phyloP scores from a whole-genome alignment of 2,888 invertebrate genomes.

The Monoplex corrugatus region DNA sequence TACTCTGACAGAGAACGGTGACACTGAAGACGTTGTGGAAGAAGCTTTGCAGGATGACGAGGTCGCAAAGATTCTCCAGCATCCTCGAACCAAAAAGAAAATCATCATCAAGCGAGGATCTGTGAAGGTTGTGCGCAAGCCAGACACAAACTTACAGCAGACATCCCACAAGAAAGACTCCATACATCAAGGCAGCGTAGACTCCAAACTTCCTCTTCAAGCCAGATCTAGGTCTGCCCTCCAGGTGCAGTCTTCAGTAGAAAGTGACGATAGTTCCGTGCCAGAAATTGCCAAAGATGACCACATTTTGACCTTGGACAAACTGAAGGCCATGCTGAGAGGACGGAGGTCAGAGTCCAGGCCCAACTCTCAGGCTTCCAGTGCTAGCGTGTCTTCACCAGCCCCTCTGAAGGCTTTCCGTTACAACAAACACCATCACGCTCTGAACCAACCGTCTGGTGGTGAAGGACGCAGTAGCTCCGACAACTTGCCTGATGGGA shows the following conservation, averaged over 20 bases:
- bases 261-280: conserved; percentile 17
- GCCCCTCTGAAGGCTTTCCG: conserved; percentile 48
- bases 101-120: conserved; percentile 36
- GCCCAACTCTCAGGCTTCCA: conserved; percentile 19
- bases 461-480: too few species aligned
- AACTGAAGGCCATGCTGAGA: conserved; percentile 35
- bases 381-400: conserved; percentile 36
- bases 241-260: background rate
- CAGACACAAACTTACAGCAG: background rate
- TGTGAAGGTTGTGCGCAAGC: conserved; percentile 9
- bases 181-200: background rate
- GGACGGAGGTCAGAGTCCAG: conserved; percentile 33
- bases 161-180: background rate
- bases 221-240: background rate
- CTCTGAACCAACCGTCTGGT: too few species aligned
- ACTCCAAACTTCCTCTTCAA: background rate
- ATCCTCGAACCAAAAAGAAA: conserved; percentile 36
- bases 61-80: conserved; percentile 35
- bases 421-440: background rate
- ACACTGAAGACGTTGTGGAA: background rate
- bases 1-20: background rate
- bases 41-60: conserved; percentile 39
- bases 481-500: background rate
- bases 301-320: conserved; percentile 36
- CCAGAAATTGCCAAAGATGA: background rate